phyloP scores from a whole-genome alignment of 2,113 vertebrate species.

The Leucosticte australis region DNA sequence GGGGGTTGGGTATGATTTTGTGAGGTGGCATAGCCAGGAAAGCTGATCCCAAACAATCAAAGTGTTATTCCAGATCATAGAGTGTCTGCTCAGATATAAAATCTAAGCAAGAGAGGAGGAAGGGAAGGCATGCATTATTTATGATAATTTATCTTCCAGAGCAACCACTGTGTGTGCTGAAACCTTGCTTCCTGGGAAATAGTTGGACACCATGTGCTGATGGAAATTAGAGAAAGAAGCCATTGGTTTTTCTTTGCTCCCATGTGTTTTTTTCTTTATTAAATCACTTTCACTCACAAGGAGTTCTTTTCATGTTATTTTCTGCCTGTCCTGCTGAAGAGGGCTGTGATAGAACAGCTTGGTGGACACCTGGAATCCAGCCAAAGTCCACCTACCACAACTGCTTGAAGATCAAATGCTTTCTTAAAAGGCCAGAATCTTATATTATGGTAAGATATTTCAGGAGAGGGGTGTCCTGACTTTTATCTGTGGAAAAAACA shows the following conservation, averaged over 20 bases:
- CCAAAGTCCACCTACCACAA: background rate
- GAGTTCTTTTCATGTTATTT: background rate
- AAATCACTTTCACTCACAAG: background rate
- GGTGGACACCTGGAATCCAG: background rate
- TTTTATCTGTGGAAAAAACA: background rate
- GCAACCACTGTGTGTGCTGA: background rate
- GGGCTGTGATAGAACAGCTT: background rate
- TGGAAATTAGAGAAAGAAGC: background rate
- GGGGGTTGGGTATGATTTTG: background rate
- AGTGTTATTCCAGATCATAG: background rate
- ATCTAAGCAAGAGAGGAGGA: background rate
- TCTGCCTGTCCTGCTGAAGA: too few species aligned
- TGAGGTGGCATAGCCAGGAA: background rate
- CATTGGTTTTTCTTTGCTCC: background rate
- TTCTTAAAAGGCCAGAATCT: background rate
- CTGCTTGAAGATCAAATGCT: background rate
- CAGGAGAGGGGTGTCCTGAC: background rate
- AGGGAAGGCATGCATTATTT: background rate
- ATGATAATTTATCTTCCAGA: background rate
- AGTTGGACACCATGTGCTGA: fast-evolving
- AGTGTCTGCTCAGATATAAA: background rate
- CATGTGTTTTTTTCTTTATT: background rate
- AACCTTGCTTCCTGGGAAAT: background rate
- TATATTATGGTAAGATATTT: background rate
- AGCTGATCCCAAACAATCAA: background rate